These are phyloP conservation scores for Chiridota heheva DNA, from an alignment of 35 echinoderm and acorn worm genomes.

Conservation along the genomic window DNA sequence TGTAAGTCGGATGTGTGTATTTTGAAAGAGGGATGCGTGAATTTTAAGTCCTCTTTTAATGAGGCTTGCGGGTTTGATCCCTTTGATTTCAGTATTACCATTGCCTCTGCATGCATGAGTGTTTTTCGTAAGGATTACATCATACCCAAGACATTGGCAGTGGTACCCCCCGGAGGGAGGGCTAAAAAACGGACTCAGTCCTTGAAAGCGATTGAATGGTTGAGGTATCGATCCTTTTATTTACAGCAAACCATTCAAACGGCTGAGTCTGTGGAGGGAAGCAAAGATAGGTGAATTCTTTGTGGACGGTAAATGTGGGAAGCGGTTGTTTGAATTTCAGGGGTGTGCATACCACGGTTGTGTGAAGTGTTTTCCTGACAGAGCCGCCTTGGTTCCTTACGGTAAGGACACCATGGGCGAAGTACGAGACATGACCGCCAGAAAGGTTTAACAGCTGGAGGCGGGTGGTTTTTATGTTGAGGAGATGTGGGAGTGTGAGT, in stretches of 20 bases:
- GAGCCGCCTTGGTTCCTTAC: too few species aligned
- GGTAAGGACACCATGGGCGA: slow-evolving; percentile 24
- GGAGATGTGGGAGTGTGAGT: slow-evolving; percentile 14
- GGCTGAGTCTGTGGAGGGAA: slow-evolving; percentile 19
- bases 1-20: too few species aligned
- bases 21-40: too few species aligned
- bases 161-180: not conserved
- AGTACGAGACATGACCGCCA: not conserved
- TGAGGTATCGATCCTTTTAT: too few species aligned
- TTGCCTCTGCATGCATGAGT: slow-evolving; percentile 39
- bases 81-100: slow-evolving; percentile 56
- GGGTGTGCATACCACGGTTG: slow-evolving; percentile 38
- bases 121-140: slow-evolving; percentile 46
- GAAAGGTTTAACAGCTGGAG: not conserved
- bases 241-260: not conserved
- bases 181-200: too few species aligned
- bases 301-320: slow-evolving; percentile 19
- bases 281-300: not conserved
- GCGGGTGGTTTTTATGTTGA: not conserved
- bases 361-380: not conserved
- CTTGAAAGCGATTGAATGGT: too few species aligned
- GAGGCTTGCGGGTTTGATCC: slow-evolving; percentile 53
- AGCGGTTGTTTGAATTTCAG: slow-evolving; percentile 17
- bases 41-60: too few species aligned
- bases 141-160: slow-evolving; percentile 9